phyloP scores from a whole-genome alignment of 53 echinoderm and acorn worm genomes.

The Astropecten irregularis region DNA sequence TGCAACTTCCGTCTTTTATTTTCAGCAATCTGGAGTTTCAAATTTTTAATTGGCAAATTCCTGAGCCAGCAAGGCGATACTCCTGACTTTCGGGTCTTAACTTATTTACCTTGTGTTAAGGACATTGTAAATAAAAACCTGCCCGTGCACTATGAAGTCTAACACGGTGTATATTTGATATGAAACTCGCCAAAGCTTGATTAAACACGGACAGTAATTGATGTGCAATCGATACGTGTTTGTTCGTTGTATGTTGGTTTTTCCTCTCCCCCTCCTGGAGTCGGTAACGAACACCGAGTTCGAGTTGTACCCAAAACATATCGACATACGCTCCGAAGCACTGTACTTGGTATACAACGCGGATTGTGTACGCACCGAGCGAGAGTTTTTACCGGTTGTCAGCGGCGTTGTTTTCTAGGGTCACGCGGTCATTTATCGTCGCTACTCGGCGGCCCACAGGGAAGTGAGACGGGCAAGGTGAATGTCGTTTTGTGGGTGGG shows the following conservation, averaged over 20 bases:
- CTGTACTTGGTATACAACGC: too few species aligned
- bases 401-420: conserved; percentile 6
- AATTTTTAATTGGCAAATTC: conserved; percentile 22
- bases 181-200: conserved; percentile 23
- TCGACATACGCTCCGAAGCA: too few species aligned
- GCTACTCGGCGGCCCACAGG: background rate
- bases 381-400: too few species aligned
- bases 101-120: background rate
- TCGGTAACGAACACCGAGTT: background rate
- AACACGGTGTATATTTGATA: conserved; percentile 25
- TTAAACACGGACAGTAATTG: conserved; percentile 51
- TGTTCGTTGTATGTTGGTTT: conserved; percentile 21
- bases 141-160: background rate
- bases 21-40: too few species aligned
- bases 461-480: background rate
- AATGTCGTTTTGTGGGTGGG: too few species aligned
- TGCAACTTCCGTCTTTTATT: too few species aligned
- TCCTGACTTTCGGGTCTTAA: too few species aligned
- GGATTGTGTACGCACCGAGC: too few species aligned
- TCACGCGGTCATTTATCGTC: conserved; percentile 44
- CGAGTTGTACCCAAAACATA: background rate
- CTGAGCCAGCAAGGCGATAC: conserved; percentile 6
- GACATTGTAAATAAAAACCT: background rate
- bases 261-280: too few species aligned
- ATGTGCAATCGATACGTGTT: conserved; percentile 47